Conservation (phyloP, 2,888 invertebrate genomes). For the Autographa pulchrina region DNA sequence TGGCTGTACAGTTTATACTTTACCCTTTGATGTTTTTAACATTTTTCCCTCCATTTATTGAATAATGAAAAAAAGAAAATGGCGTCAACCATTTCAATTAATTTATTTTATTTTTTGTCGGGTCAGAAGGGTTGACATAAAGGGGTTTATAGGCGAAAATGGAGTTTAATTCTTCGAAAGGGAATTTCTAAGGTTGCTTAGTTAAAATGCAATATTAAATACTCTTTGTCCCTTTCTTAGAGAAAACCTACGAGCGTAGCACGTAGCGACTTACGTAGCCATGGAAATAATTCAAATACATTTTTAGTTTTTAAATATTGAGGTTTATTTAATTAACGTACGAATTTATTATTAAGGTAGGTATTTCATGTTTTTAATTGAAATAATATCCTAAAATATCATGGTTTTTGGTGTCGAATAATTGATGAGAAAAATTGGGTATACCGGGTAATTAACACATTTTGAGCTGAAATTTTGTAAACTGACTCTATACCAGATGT, state of each 20-base stretch:
- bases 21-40: neutral
- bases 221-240: neutral
- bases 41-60: neutral
- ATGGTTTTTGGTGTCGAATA: too few species aligned
- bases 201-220: neutral
- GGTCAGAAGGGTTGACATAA: neutral
- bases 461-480: too few species aligned
- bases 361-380: too few species aligned
- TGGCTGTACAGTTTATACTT: neutral
- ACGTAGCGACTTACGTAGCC: neutral
- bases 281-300: too few species aligned
- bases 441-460: too few species aligned
- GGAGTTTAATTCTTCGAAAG: neutral
- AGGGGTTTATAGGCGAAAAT: neutral
- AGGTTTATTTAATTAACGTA: too few species aligned
- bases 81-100: neutral
- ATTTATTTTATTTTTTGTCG: neutral
- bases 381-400: too few species aligned
- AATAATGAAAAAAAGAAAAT: neutral
- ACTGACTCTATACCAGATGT: too few species aligned
- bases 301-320: too few species aligned
- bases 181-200: neutral
- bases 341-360: too few species aligned
- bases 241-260: neutral
- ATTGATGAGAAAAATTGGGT: too few species aligned